Evolutionary conservation across 1,140 invertebrate species (phyloP).

Genomic region (Eciton burchellii): DNA sequence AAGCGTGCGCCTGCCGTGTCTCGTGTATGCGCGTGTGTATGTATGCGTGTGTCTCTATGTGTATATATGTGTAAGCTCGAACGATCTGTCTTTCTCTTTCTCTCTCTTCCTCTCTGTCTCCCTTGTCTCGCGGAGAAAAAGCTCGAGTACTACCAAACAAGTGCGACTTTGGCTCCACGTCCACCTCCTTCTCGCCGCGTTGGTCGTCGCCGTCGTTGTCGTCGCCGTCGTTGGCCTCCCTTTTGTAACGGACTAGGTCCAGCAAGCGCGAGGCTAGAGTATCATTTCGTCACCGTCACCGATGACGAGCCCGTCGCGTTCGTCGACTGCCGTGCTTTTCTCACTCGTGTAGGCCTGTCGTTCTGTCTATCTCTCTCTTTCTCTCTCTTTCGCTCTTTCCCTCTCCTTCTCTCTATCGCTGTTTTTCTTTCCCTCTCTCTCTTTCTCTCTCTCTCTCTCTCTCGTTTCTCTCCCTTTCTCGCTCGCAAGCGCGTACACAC

Average conservation of each 20-base stretch:
- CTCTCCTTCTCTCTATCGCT: slow-evolving; percentile 29
- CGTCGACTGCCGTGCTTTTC: slow-evolving; percentile 38
- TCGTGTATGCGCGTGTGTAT: slow-evolving; percentile 24
- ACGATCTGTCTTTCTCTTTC: slow-evolving; percentile 25
- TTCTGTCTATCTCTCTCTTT: slow-evolving; percentile 34
- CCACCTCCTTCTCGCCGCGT: slow-evolving; percentile 9
- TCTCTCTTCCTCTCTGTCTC: slow-evolving; percentile 21
- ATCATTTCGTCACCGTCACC: slow-evolving; percentile 69
- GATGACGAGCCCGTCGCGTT: slow-evolving; percentile 59
- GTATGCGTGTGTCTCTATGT: not conserved
- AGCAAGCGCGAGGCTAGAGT: slow-evolving; percentile 64
- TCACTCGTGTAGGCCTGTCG: slow-evolving; percentile 31
- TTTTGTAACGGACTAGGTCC: slow-evolving; percentile 46
- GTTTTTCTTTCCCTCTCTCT: slow-evolving; percentile 12
- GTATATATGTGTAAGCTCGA: slow-evolving; percentile 17
- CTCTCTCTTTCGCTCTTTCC: slow-evolving; percentile 4
- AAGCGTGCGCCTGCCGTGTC: too few relatives aligned
- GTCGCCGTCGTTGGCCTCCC: slow-evolving; percentile 12
- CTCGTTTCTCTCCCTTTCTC: slow-evolving; percentile 31
- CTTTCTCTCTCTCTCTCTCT: slow-evolving; percentile 30
- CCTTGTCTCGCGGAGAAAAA: slow-evolving; percentile 20
- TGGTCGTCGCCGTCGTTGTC: slow-evolving; percentile 29
- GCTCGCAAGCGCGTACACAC: slow-evolving; percentile 67
- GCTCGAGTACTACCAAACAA: slow-evolving; percentile 41
- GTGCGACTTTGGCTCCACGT: not conserved